phyloP scores from a whole-genome alignment of 2,113 vertebrate species.

The Bothrops jararaca region DNA sequence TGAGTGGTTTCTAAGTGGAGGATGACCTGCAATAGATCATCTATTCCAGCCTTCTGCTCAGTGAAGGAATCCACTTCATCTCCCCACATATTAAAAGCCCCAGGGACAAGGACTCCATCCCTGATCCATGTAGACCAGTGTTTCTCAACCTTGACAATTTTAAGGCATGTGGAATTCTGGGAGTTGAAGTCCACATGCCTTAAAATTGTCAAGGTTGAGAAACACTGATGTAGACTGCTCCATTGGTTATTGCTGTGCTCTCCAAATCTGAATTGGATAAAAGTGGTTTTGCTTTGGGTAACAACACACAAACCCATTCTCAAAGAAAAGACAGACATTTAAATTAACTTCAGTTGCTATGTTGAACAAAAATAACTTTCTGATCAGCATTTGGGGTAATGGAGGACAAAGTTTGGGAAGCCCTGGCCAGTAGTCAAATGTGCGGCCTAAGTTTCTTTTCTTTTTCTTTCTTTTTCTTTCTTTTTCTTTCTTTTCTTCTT shows the following conservation, averaged over 20 bases:
- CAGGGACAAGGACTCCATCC: neutral
- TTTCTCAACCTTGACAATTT: too few relatives aligned
- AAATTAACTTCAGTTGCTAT: neutral
- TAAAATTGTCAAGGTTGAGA: too few relatives aligned
- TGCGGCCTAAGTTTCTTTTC: neutral
- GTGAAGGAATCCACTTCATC: neutral
- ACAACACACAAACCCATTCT: neutral
- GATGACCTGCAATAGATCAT: neutral
- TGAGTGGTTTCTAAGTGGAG: neutral
- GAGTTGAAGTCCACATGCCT: too few relatives aligned
- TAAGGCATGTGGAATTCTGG: too few relatives aligned
- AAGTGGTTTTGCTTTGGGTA: neutral
- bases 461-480: neutral
- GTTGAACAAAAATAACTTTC: neutral
- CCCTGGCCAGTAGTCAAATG: neutral
- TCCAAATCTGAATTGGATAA: neutral
- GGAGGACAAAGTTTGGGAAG: neutral
- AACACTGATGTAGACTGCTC: neutral
- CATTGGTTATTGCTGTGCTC: neutral
- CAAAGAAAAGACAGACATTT: neutral
- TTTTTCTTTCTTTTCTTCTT: too few relatives aligned
- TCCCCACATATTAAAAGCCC: neutral
- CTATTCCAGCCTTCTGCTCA: neutral
- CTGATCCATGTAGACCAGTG: neutral
- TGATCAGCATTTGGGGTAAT: neutral